phyloP scores from a whole-genome alignment of 2,113 vertebrate species.

The Hydropotes inermis region DNA sequence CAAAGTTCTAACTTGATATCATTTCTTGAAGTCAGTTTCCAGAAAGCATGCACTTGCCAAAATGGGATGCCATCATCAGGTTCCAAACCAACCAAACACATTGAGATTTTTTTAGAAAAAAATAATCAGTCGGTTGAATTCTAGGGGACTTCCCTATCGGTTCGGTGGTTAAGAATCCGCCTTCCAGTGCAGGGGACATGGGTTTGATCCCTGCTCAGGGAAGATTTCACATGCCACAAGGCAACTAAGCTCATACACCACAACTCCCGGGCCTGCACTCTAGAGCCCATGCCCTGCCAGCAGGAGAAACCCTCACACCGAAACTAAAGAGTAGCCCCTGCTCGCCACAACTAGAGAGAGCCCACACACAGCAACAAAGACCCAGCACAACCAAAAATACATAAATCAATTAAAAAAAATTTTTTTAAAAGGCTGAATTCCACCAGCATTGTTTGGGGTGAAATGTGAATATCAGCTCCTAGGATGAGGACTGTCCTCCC shows the following conservation, averaged over 20 bases:
- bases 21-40: background rate
- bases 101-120: background rate
- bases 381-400: background rate
- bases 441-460: background rate
- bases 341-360: background rate
- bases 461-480: background rate
- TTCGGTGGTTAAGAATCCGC: fast-evolving
- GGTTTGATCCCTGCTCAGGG: background rate
- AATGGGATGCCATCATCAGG: background rate
- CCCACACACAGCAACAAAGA: background rate
- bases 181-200: background rate
- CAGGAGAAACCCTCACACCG: background rate
- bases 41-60: background rate
- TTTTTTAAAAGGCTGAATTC: background rate
- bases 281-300: background rate
- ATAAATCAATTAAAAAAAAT: background rate
- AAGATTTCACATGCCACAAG: background rate
- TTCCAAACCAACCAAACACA: background rate
- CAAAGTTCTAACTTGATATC: background rate
- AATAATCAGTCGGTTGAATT: background rate
- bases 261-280: background rate
- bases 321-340: background rate
- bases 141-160: background rate
- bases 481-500: background rate
- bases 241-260: background rate